Evolutionary conservation across 1,140 invertebrate genomes (phyloP), one percentile per base, ranked within the genome.

Genomic region (Agrilus planipennis): DNA sequence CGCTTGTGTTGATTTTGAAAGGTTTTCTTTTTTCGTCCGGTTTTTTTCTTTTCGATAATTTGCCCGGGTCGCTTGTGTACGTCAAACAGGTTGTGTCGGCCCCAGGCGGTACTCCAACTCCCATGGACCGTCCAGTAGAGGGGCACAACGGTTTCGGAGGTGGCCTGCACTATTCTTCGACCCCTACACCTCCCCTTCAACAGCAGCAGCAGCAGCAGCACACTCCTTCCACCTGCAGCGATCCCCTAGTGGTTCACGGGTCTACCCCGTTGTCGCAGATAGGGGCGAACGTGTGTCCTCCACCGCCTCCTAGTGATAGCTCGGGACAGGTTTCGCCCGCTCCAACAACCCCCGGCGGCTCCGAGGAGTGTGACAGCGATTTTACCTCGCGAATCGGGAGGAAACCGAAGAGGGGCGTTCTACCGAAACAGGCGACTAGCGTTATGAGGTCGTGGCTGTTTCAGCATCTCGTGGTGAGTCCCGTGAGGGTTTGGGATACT

Each of bases 381-480:
- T 61, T 72, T 55, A 49, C 71, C 42, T 47, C 67, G 54, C 29
- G 68, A 57, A 25, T 62, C 50, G 45, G 67, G 5, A 50, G 55
- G 20, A 62, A 62, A 58, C 81, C 80, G 52, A 89, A 88, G 63
- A 68, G 84, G 28, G 83, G 89, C 10, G 84, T 92, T 40, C 65
- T 93, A 49, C 89, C 89, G n/a, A 83, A 90, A 59, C 83, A 85
- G 58, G 89, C 89, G 6, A 93, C 89, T 18, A 84, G 85, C 58
- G 81, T 89, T 34, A 90, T 92, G 86, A 72, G 87, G 44, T 82
- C 85, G 11, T 93, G 89, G 89, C 72, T 93, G 28, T 93, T 92
- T 65, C 86, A 91, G 57, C 89, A 93, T 63, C 75, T 92, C 58
- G 86, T 89, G 58, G 88, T 90, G 63, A 76, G 79, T 70, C 12